Conservation (phyloP, 2,888 invertebrate species). For the Scaeva pyrastri region DNA sequence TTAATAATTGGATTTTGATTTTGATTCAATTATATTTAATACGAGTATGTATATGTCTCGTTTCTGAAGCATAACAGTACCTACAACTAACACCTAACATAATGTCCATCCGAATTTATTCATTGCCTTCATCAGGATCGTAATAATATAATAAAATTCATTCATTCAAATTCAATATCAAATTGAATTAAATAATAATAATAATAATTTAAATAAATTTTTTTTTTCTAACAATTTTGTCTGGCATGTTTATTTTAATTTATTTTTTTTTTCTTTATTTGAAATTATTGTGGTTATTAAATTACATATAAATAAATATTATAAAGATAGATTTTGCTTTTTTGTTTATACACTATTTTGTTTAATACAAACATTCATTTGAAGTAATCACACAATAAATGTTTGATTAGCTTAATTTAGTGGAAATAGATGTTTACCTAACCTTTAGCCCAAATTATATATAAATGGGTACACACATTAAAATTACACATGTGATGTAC, state of each 20-base stretch:
- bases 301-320: not conserved
- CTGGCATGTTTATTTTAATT: not conserved
- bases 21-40: slow-evolving; percentile 71
- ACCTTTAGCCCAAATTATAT: slow-evolving; percentile 10
- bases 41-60: not conserved
- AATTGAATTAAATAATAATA: slow-evolving; percentile 51
- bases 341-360: slow-evolving; percentile 11
- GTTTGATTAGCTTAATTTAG: slow-evolving; percentile 44
- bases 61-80: not conserved
- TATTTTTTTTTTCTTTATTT: not conserved
- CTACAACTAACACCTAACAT: not conserved
- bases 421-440: slow-evolving; percentile 23
- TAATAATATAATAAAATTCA: slow-evolving; percentile 4
- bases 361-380: not conserved
- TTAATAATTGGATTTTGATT: slow-evolving; percentile 69
- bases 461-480: not conserved
- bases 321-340: slow-evolving; percentile 14
- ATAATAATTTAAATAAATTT: slow-evolving; percentile 41
- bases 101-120: slow-evolving; percentile 5
- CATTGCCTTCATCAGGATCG: not conserved
- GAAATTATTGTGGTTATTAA: slow-evolving; percentile 1
- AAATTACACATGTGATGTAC: too few species aligned
- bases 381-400: slow-evolving; percentile 24
- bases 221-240: not conserved
- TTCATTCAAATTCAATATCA: slow-evolving; percentile 41